Conservation (phyloP, 1,140 invertebrate species). For the Anadara kagoshimensis region DNA sequence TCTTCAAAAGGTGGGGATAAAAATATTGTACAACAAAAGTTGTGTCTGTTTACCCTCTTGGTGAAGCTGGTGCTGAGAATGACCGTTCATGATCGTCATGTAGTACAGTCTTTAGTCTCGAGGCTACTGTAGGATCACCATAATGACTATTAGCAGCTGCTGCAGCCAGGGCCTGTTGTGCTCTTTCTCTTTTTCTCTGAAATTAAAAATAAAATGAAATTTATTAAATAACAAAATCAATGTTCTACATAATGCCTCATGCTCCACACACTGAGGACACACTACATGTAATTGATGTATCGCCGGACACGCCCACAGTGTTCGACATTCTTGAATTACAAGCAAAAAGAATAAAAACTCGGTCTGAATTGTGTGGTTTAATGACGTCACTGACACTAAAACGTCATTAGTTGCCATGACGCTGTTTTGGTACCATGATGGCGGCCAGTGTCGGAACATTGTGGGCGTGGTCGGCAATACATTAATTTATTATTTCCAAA, state of each 20-base stretch:
- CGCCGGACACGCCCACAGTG: too few species aligned
- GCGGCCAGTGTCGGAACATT: too few species aligned
- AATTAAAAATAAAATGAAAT: slow-evolving; percentile 1
- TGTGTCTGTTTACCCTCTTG: slow-evolving; percentile 13
- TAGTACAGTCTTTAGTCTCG: slow-evolving; percentile 29
- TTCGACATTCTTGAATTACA: too few species aligned
- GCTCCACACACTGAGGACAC: not conserved
- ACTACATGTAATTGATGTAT: not conserved
- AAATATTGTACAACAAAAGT: too few species aligned
- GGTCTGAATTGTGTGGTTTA: too few species aligned
- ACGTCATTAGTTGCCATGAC: too few species aligned
- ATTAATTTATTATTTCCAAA: too few species aligned
- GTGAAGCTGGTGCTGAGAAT: slow-evolving; percentile 47
- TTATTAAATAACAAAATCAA: not conserved
- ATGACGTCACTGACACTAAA: too few species aligned
- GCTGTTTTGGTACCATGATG: too few species aligned
- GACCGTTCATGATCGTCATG: slow-evolving; percentile 32
- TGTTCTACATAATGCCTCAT: not conserved
- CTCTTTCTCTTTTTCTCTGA: slow-evolving; percentile 32
- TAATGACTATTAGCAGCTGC: slow-evolving; percentile 37
- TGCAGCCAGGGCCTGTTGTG: slow-evolving; percentile 20
- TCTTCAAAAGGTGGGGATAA: too few species aligned
- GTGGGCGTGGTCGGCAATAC: too few species aligned
- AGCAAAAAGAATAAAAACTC: too few species aligned
- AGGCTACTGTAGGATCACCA: slow-evolving; percentile 52